Conservation (phyloP, 2,888 invertebrate species). For the Anoplius nigerrimus region DNA sequence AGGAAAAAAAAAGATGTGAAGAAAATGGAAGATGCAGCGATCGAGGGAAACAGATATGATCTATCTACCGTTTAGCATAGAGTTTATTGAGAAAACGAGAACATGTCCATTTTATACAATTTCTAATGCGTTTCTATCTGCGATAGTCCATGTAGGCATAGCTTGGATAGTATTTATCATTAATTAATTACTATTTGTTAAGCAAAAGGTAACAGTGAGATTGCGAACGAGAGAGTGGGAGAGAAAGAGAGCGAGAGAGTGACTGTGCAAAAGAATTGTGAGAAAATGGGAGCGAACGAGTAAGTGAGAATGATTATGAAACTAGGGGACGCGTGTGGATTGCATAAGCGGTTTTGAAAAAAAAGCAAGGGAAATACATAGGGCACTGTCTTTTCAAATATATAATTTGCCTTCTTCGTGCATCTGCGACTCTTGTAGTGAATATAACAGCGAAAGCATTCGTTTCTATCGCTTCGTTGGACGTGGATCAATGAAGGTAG, state of each 20-base stretch:
- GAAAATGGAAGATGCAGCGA: conserved; percentile 20
- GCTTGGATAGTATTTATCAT: conserved; percentile 72
- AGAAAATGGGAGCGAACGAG: not conserved
- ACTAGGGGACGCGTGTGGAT: conserved; percentile 3
- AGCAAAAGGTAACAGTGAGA: conserved; percentile 17
- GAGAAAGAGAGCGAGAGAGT: conserved; percentile 3
- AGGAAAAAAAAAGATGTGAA: conserved; percentile 25
- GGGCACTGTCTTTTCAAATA: not conserved
- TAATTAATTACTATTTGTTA: conserved; percentile 56
- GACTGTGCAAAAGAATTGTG: too few species aligned
- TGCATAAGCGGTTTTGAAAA: not conserved
- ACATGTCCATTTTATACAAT: conserved; percentile 73
- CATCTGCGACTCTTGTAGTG: too few species aligned
- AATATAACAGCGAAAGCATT: not conserved
- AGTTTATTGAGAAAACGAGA: conserved; percentile 34
- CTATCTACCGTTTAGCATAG: conserved; percentile 29
- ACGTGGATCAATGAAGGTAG: too few species aligned
- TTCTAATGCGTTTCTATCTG: conserved; percentile 72
- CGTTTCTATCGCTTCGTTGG: too few species aligned
- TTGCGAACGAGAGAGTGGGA: not conserved
- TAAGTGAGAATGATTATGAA: conserved; percentile 5
- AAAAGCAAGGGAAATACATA: not conserved
- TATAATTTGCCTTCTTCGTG: too few species aligned
- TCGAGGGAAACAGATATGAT: conserved; percentile 21
- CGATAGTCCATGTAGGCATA: conserved; percentile 66